Conservation (phyloP, 2,888 invertebrate genomes). For the Drosophila prostipennis region DNA sequence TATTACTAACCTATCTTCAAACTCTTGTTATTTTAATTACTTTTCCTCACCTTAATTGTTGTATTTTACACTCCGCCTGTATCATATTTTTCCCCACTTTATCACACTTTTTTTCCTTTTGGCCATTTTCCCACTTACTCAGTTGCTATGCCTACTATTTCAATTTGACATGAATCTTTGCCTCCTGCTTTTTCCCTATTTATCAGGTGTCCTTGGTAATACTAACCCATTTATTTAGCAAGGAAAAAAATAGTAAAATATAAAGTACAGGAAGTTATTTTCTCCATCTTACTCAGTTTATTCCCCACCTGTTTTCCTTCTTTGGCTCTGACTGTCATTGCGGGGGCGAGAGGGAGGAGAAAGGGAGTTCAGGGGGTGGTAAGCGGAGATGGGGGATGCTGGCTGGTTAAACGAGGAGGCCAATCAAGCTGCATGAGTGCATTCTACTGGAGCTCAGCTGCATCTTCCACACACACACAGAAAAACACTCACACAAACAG, state of each 20-base stretch:
- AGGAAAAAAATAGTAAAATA: conserved; percentile 20
- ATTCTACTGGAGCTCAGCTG: conserved; percentile 46
- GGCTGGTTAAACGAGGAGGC: conserved; percentile 53
- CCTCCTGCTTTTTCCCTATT: not conserved
- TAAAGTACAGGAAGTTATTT: conserved; percentile 18
- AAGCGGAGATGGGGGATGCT: not conserved
- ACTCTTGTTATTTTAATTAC: not conserved
- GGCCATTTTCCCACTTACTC: not conserved
- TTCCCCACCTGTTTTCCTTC: conserved; percentile 6
- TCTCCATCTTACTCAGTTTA: not conserved
- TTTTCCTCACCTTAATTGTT: not conserved
- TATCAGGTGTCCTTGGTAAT: conserved; percentile 57
- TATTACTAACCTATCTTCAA: not conserved
- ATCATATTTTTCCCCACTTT: not conserved
- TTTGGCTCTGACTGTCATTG: conserved; percentile 12
- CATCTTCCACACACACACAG: conserved; percentile 23
- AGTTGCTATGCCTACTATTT: conserved; percentile 8
- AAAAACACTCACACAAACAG: not conserved
- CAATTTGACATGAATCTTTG: conserved; percentile 1
- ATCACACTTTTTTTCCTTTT: not conserved
- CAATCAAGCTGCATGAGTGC: conserved; percentile 80
- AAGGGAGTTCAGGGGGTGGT: not conserved
- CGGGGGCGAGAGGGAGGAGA: too few relatives aligned
- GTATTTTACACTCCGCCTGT: not conserved
- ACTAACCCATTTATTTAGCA: conserved; percentile 37